Evolutionary conservation across 1,140 invertebrate genomes (phyloP).

Genomic region (Platyura marginata): DNA sequence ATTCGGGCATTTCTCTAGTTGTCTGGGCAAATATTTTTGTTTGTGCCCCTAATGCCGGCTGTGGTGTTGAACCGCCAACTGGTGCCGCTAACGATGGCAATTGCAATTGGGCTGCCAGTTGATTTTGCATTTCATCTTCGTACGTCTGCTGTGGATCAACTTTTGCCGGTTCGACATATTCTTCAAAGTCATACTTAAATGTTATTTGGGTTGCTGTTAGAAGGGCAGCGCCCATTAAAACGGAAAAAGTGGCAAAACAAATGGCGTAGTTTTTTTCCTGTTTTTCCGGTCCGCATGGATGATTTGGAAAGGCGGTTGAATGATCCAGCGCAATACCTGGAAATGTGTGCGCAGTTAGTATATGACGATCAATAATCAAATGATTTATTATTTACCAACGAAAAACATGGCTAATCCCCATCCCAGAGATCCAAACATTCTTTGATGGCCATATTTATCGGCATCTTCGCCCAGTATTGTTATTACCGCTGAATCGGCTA

Average conservation of each 20-base stretch:
- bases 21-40: slow-evolving; percentile 89
- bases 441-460: slow-evolving; percentile 84
- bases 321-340: slow-evolving; percentile 97
- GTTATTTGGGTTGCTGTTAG: slow-evolving; percentile 78
- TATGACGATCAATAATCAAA: background rate
- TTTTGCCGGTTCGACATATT: slow-evolving; percentile 12
- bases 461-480: slow-evolving; percentile 82
- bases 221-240: slow-evolving; percentile 88
- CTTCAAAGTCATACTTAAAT: slow-evolving; percentile 51
- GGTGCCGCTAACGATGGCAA: slow-evolving; percentile 38
- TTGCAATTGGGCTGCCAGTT: slow-evolving; percentile 61
- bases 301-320: slow-evolving; percentile 73
- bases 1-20: slow-evolving; percentile 74
- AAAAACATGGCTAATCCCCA: slow-evolving; percentile 99
- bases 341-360: background rate
- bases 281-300: slow-evolving; percentile 74
- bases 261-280: slow-evolving; percentile 96
- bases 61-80: background rate
- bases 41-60: slow-evolving; percentile 39
- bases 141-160: slow-evolving; percentile 16
- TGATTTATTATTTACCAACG: slow-evolving; percentile 29
- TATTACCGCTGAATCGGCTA: slow-evolving; percentile 90
- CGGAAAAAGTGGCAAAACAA: slow-evolving; percentile 94
- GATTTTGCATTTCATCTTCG: slow-evolving; percentile 53
- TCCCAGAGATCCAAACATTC: slow-evolving; percentile 96